Conservation (phyloP, 2,113 vertebrate species). For the Psophia crepitans region DNA sequence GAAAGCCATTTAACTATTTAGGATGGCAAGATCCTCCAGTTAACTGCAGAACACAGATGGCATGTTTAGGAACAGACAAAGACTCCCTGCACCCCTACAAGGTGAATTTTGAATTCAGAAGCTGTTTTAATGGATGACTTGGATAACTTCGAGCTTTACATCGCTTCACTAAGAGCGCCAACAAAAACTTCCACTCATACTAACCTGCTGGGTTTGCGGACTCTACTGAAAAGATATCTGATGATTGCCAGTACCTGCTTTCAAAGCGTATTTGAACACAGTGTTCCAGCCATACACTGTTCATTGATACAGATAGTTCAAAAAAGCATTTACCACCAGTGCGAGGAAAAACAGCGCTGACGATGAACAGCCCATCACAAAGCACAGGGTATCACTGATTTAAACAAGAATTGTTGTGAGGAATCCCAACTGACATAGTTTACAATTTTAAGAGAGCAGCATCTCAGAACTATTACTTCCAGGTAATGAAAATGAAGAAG, state of each 20-base stretch:
- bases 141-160: not conserved
- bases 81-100: not conserved
- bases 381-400: not conserved
- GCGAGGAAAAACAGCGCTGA: not conserved
- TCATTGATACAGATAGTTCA: not conserved
- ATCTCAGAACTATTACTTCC: not conserved
- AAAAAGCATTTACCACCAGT: not conserved
- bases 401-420: not conserved
- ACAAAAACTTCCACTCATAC: not conserved
- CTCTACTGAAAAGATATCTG: not conserved
- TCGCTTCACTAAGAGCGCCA: not conserved
- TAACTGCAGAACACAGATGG: not conserved
- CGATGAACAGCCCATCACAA: rapidly evolving
- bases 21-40: not conserved
- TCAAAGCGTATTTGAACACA: not conserved
- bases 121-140: not conserved
- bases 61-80: not conserved
- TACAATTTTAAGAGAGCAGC: not conserved
- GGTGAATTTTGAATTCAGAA: not conserved
- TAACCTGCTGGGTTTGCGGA: rapidly evolving
- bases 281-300: not conserved
- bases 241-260: not conserved
- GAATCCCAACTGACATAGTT: not conserved
- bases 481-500: not conserved
- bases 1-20: not conserved